Conservation (phyloP, 1,140 invertebrate species). For the Apocrypta bakeri region DNA sequence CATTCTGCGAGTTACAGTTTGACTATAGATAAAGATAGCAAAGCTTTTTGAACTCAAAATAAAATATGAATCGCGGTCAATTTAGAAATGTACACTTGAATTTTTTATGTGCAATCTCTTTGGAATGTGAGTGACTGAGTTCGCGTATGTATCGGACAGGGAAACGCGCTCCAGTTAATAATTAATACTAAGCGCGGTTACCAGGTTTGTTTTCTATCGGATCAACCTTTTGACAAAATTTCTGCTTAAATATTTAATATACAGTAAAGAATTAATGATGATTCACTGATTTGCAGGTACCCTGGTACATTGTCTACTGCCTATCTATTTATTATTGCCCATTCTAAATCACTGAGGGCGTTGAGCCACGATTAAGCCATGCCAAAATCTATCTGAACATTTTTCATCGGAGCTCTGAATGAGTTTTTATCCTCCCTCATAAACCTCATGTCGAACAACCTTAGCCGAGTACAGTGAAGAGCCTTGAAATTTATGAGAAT, state of each 20-base stretch:
- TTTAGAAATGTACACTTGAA: slow-evolving; percentile 18
- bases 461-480: too few species aligned
- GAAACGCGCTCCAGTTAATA: background rate
- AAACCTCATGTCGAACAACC: too few species aligned
- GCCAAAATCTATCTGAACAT: too few species aligned
- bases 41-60: background rate
- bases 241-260: background rate
- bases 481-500: too few species aligned
- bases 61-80: slow-evolving; percentile 15
- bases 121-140: background rate
- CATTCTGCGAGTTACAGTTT: background rate
- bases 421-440: too few species aligned
- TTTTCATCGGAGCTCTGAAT: too few species aligned
- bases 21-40: background rate
- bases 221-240: background rate
- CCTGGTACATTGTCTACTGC: too few species aligned
- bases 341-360: too few species aligned
- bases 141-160: background rate
- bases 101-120: background rate
- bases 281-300: too few species aligned
- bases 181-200: background rate
- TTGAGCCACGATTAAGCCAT: too few species aligned
- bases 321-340: too few species aligned
- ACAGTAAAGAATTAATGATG: too few species aligned
- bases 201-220: background rate